Evolutionary conservation across 2,888 invertebrate genomes (phyloP).

Genomic region (Trachelus tabidus): DNA sequence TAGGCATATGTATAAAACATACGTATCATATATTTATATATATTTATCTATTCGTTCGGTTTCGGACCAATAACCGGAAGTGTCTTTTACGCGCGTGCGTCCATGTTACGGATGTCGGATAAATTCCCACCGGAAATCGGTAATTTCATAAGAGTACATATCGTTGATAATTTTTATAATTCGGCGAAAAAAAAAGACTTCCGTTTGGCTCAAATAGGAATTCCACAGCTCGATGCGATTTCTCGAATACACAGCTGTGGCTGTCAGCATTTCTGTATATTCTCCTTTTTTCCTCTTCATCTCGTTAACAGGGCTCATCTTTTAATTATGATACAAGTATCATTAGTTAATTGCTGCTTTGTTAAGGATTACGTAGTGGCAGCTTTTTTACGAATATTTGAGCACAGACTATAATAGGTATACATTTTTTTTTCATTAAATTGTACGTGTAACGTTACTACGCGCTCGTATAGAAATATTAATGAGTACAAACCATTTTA

Average conservation of each 20-base stretch:
- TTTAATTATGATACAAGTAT: constrained; percentile 36
- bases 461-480: constrained; percentile 3
- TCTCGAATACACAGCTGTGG: neutral
- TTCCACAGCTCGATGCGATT: neutral
- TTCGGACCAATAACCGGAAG: neutral
- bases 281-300: neutral
- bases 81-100: neutral
- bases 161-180: neutral
- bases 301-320: neutral
- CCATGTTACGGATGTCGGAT: neutral
- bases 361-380: constrained; percentile 49
- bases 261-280: neutral
- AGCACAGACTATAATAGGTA: constrained; percentile 46
- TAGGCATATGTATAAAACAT: neutral
- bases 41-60: neutral
- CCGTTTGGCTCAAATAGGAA: neutral
- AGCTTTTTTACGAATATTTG: constrained; percentile 58
- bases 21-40: constrained; percentile 1
- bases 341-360: constrained; percentile 35
- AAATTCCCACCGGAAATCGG: neutral
- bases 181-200: neutral
- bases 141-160: neutral
- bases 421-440: constrained; percentile 3
- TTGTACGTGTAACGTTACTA: neutral
- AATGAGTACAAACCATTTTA: neutral